phyloP scores from a whole-genome alignment of 2,888 invertebrate genomes.

The Drosophila formosana region DNA sequence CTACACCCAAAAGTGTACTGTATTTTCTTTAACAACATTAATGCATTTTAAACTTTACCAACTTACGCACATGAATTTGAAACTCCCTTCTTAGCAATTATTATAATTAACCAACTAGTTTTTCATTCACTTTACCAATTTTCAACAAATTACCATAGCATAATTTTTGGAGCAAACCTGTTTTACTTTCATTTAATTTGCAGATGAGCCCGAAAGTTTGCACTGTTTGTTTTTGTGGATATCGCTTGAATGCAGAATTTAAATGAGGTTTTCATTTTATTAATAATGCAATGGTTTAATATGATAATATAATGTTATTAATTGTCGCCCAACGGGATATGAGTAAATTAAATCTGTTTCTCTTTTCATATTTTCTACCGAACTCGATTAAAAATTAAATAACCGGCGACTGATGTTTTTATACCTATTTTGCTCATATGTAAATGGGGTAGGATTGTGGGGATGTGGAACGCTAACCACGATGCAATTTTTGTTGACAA shows the following conservation, averaged over 20 bases:
- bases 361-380: neutral
- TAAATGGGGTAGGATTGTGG: neutral
- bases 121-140: neutral
- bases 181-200: constrained; percentile 4
- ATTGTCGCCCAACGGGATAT: neutral
- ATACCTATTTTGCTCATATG: no score
- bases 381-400: constrained; percentile 48
- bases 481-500: constrained; percentile 27
- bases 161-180: neutral
- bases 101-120: neutral
- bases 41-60: neutral
- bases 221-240: neutral
- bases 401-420: constrained; percentile 2
- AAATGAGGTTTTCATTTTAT: neutral
- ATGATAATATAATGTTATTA: neutral
- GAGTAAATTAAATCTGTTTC: constrained; percentile 2
- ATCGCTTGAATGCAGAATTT: neutral
- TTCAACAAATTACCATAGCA: neutral
- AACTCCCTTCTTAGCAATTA: constrained; percentile 7
- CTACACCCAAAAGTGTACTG: constrained; percentile 1
- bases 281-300: constrained; percentile 2
- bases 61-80: neutral
- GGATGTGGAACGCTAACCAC: constrained; percentile 1
- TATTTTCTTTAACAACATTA: constrained; percentile 3
- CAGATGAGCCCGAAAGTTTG: neutral